Conservation (phyloP, 1,140 invertebrate species). For the Phymastichus coffea region DNA sequence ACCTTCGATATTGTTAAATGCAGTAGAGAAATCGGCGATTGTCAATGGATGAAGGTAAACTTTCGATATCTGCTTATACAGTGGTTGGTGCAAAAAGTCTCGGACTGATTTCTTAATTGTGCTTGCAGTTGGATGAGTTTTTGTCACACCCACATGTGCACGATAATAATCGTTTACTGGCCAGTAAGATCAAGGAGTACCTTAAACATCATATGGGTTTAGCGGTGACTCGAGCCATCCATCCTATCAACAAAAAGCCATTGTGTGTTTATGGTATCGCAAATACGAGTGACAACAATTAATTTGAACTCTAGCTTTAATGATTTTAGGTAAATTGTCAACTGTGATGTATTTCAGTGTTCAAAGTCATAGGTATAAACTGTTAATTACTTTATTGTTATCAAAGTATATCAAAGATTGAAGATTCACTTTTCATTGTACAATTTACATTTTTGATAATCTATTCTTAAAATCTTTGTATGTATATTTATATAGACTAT, state of each 20-base stretch:
- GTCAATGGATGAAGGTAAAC: conserved; percentile 76
- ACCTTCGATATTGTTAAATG: conserved; percentile 67
- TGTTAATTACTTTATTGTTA: no score
- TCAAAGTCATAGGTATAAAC: no score
- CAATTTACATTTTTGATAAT: no score
- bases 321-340: no score
- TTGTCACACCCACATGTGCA: conserved; percentile 71
- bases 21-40: conserved; percentile 72
- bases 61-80: conserved; percentile 6
- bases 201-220: conserved; percentile 63
- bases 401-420: no score
- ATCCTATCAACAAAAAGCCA: conserved; percentile 48
- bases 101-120: neutral
- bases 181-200: conserved; percentile 67
- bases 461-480: no score
- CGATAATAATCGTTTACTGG: conserved; percentile 69
- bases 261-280: conserved; percentile 39
- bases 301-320: no score
- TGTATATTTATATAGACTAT: no score
- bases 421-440: no score
- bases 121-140: conserved; percentile 70
- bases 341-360: no score
- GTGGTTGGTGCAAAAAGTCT: conserved; percentile 7
- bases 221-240: conserved; percentile 30
- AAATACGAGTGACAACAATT: neutral